These are phyloP conservation scores for Uria lomvia DNA, from an alignment of 2,113 vertebrate species.

Conservation along the genomic window DNA sequence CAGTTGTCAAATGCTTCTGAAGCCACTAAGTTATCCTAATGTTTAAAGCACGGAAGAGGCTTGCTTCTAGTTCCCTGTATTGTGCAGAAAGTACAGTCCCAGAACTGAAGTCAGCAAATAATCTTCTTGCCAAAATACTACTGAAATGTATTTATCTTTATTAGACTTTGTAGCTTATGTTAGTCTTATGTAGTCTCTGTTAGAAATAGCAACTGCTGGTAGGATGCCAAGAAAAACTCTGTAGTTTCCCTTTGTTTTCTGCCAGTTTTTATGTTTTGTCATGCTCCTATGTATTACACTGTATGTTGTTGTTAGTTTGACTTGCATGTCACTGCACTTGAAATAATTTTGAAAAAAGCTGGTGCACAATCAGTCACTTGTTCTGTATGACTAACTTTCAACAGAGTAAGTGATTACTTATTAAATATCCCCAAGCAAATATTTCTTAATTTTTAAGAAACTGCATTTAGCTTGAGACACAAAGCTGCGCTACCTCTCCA, in stretches of 20 bases:
- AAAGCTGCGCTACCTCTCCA: background rate
- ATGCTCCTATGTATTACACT: fast-evolving
- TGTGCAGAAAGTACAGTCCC: background rate
- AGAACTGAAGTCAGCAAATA: background rate
- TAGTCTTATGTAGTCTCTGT: background rate
- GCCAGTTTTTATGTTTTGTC: background rate
- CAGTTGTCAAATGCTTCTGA: background rate
- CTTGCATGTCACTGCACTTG: background rate
- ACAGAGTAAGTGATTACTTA: background rate
- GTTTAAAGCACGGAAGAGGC: background rate
- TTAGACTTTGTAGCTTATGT: background rate
- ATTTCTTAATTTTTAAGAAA: background rate
- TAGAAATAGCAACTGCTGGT: background rate
- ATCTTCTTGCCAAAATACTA: background rate
- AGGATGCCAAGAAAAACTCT: background rate
- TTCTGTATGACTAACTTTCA: background rate
- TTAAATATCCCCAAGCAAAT: background rate
- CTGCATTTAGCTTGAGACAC: background rate
- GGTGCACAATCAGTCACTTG: background rate
- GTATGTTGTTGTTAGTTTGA: background rate
- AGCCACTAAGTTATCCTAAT: background rate
- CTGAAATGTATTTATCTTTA: background rate
- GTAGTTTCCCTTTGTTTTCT: background rate
- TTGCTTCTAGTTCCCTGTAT: background rate
- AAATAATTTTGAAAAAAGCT: background rate